Evolutionary conservation across 2,113 vertebrate genomes (phyloP), one percentile per base, ranked within the genome.

Genomic region (Phaethornis superciliosus): DNA sequence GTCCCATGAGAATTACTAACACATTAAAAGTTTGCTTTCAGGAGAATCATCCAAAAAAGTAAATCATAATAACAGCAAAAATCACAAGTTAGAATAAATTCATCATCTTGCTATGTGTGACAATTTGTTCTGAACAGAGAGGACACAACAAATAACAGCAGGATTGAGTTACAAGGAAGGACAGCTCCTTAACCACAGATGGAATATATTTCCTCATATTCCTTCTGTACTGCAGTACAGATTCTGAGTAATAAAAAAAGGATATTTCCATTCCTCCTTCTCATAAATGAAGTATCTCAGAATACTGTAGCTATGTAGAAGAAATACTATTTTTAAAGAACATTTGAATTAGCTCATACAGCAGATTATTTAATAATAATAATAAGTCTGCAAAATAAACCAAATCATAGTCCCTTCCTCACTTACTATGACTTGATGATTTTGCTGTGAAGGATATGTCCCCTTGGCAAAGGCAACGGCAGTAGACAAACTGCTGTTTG

Each of bases 151-250:
- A 97, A 96, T 70, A 96, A 91, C 96, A 97, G 96, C 96, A 97
- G 96, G 97, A 96, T 74, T 95, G 96, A 97, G 96, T 97, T 97
- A 98, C 75, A 95, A 89, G 87, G 89, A 93, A 93, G 96, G 93
- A 95, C 94, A 94, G 96, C 92, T 97, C 96, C 96, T 96, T 65
- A 95, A 92, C 83, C 95, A 96, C 96, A 97, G 94, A 96, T 95
- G 97, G 96, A 97, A 98, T 94, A 94, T 81, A 97, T 98, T 97
- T 96, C 90, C 93, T 97, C 89, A 85, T 96, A 95, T 89, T 96
- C 94, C 94, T 96, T 93, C 89, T 88, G 74, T 75, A 85, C 86
- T 64, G 79, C 80, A 92, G 90, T 64, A 88, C 12, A 4, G 82
- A 96, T 93, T 95, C 67, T 63, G 68, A 94, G 86, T 37, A 94